Base-by-base conservation (phyloP, 2,797 vertebrate species). In the Paratrypauchen microcephalus region DNA sequence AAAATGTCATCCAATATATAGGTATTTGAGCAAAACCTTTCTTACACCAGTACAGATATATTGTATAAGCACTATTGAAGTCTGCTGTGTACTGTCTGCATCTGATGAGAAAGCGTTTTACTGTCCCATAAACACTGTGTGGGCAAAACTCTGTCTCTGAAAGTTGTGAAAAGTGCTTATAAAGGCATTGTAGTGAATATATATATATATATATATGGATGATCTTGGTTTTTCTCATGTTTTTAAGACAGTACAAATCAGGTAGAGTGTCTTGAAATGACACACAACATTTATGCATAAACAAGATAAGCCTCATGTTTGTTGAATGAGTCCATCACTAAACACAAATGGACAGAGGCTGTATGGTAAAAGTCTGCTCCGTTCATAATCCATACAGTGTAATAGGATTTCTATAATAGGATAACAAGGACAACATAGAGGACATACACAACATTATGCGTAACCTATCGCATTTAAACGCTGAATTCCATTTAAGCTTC, bases 361-460 rank as follows among this genome's bases (percentile, higher is more conserved):
- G 23, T 15, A 15, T 45, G 41, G 41, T 64, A 64, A 23, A 26
- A 24, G 62, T 47, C 39, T 64, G 21, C 15, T 9, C 62, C 45
- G 21, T 64, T 11, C 62, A 64, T 64, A 64, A 48, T 48, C 23
- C 62, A 48, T 64, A 24, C 60, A 26, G 62, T 8, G 21, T 64
- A 48, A 64, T 64, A 64, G 62, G 62, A 64, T 64, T 64, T 64
- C 21, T 41, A 11, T 64, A 64, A 64, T 48, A 64, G 62, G 62
- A 64, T 64, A 64, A 64, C 39, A 64, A 64, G 21, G 23, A 64
- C 62, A 64, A 28, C 41, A 45, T 5, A 41, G 62, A 47, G 39
- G 62, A 64, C 41, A 23, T 45, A 45, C 21, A 48, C 59, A 26
- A 48, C 47, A 64, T 47, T 8, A 24, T 63, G 61, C 4, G 1